Percentiles rank a stretch among this genome's conserved stretches.
These are phyloP conservation scores for Colletes collaris DNA, from an alignment of 2,888 invertebrate species.

Conservation along the genomic window DNA sequence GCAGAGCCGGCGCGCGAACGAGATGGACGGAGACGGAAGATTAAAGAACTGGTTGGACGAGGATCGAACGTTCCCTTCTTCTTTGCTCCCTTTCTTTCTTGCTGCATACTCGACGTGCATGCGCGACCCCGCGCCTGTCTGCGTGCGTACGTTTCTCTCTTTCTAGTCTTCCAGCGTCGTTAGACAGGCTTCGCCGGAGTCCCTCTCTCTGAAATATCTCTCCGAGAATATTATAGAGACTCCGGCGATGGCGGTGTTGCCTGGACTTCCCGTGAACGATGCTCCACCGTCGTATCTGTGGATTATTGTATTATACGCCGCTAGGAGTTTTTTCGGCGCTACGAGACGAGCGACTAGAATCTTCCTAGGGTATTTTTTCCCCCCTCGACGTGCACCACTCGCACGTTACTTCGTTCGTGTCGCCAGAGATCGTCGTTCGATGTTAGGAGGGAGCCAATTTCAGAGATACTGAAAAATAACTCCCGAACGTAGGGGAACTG, in stretches of 20 bases:
- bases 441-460: conserved; percentile 4
- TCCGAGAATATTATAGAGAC: conserved; percentile 79
- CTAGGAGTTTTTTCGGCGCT: conserved; percentile 33
- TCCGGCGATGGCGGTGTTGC: conserved; percentile 60
- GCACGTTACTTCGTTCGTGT: neutral
- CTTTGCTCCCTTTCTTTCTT: conserved; percentile 55
- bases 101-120: conserved; percentile 47
- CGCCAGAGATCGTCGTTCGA: conserved; percentile 12
- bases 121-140: conserved; percentile 7
- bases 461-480: conserved; percentile 19
- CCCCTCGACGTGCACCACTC: neutral
- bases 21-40: conserved; percentile 53
- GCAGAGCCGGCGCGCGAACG: conserved; percentile 1
- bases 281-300: conserved; percentile 66
- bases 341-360: neutral
- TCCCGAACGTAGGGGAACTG: neutral
- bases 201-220: conserved; percentile 78
- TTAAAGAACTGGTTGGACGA: conserved; percentile 55
- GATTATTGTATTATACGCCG: conserved; percentile 72
- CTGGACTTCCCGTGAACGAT: conserved; percentile 71
- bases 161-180: conserved; percentile 59
- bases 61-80: conserved; percentile 49
- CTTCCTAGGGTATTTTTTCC: conserved; percentile 2
- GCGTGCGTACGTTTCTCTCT: conserved; percentile 54
- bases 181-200: conserved; percentile 65